Evolutionary conservation across 2,888 invertebrate genomes (phyloP).

Genomic region (Dynastes hyllus): DNA sequence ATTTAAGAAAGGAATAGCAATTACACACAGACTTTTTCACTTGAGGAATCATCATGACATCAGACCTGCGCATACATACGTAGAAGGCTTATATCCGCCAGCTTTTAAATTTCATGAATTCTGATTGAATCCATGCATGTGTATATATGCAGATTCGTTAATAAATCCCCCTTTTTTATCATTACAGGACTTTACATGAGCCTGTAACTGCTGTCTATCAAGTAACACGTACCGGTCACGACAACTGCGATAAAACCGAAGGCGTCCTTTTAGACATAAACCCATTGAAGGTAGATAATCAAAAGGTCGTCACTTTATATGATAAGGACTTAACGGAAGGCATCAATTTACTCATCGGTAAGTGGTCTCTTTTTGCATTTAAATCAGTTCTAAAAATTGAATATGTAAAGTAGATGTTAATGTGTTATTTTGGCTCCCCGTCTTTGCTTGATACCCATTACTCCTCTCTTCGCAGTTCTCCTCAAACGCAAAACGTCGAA

Average conservation of each 20-base stretch:
- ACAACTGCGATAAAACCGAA: slow-evolving; percentile 81
- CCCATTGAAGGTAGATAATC: slow-evolving; percentile 78
- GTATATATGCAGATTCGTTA: not conserved
- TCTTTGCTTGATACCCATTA: not conserved
- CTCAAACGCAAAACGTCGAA: too few species aligned
- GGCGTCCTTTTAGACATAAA: slow-evolving; percentile 82
- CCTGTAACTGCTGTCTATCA: slow-evolving; percentile 79
- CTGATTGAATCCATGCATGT: not conserved
- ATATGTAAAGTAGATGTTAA: slow-evolving; percentile 55
- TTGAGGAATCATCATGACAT: too few species aligned
- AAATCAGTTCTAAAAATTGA: slow-evolving; percentile 43
- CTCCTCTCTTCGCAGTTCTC: too few species aligned
- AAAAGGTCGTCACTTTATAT: slow-evolving; percentile 80
- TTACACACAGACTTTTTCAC: too few species aligned
- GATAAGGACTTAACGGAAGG: slow-evolving; percentile 84
- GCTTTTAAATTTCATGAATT: too few species aligned
- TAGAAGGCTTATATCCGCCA: too few species aligned
- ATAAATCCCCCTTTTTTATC: not conserved
- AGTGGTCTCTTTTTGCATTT: slow-evolving; percentile 62
- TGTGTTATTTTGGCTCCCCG: slow-evolving; percentile 46
- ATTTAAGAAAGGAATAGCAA: too few species aligned
- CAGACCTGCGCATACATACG: too few species aligned
- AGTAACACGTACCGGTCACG: slow-evolving; percentile 81
- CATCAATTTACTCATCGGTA: slow-evolving; percentile 82
- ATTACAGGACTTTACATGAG: slow-evolving; percentile 74